phyloP scores from a whole-genome alignment of 1,140 invertebrate genomes.

The Aphelenchoides fujianensis region DNA sequence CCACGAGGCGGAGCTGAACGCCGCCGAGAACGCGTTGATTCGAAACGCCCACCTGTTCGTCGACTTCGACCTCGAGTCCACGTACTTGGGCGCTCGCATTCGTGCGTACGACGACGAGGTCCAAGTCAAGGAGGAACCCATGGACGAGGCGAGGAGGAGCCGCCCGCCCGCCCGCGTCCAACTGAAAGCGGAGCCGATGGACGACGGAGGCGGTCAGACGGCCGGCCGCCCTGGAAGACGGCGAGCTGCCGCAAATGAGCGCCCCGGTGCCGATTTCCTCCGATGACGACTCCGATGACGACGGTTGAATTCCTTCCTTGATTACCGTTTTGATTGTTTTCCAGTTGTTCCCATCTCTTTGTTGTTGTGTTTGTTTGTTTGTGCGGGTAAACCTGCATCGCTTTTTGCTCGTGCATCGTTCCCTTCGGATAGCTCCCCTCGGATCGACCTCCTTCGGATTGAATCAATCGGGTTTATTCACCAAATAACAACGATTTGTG shows the following conservation, averaged over 20 bases:
- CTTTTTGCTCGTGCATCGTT: no score
- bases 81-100: conserved; percentile 26
- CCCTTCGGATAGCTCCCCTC: no score
- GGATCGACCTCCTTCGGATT: no score
- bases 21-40: conserved; percentile 46
- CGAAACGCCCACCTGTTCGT: conserved; percentile 40
- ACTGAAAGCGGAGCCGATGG: no score
- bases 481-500: no score
- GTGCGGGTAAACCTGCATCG: no score
- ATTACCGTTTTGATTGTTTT: no score
- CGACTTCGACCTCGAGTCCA: conserved; percentile 29
- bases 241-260: background rate
- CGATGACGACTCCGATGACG: conserved; percentile 1
- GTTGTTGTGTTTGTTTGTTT: no score
- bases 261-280: conserved; percentile 1
- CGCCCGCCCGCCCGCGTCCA: no score
- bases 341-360: no score
- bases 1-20: conserved; percentile 49
- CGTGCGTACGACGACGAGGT: background rate
- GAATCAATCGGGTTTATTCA: no score
- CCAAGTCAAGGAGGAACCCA: background rate
- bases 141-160: background rate
- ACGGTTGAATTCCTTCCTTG: background rate
- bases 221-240: background rate
- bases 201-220: no score